These are phyloP conservation scores for Procambarus virginalis DNA, from an alignment of 1,140 invertebrate genomes.

Conservation along the genomic window DNA sequence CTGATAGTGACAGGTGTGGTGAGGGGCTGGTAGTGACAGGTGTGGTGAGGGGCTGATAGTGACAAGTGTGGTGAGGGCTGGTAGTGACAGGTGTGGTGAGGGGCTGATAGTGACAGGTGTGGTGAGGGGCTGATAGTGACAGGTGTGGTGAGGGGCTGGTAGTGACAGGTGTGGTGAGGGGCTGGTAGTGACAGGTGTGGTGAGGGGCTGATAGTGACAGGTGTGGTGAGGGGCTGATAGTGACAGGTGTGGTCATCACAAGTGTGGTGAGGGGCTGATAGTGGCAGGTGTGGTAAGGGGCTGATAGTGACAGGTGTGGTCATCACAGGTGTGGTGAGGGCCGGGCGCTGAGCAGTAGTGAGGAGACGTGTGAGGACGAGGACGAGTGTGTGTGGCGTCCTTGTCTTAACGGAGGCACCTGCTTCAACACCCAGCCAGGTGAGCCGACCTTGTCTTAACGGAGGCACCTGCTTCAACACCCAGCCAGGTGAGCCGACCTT, in stretches of 20 bases:
- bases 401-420: slow-evolving; percentile 40
- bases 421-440: slow-evolving; percentile 47
- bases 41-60: too few relatives aligned
- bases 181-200: too few relatives aligned
- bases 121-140: slow-evolving; percentile 31
- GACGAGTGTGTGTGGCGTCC: slow-evolving; percentile 46
- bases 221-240: neutral
- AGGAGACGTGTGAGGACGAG: slow-evolving; percentile 26
- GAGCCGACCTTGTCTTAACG: neutral
- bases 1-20: too few relatives aligned
- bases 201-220: too few relatives aligned
- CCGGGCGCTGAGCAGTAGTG: neutral
- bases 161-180: neutral
- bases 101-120: neutral
- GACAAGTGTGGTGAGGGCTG: too few relatives aligned
- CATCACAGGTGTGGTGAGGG: slow-evolving; percentile 34
- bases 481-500: neutral
- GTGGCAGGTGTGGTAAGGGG: slow-evolving; percentile 20
- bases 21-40: too few relatives aligned
- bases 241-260: too few relatives aligned
- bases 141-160: neutral
- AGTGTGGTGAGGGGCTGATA: too few relatives aligned
- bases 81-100: too few relatives aligned
- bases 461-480: neutral
- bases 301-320: neutral